Evolutionary conservation across 1,140 invertebrate species (phyloP).

Genomic region (Streblospio benedicti): DNA sequence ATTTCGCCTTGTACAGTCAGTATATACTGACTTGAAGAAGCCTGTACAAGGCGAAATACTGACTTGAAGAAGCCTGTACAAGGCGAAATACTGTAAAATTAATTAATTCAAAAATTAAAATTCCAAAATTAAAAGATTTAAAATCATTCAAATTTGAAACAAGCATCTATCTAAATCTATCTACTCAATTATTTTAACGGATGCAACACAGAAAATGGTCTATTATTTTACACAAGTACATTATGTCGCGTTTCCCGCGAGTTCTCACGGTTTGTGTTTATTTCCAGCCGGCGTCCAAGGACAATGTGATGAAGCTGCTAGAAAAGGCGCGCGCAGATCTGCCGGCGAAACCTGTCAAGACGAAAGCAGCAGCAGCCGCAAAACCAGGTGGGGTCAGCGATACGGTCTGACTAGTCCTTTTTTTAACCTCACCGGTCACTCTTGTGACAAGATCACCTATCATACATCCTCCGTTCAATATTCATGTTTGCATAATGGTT

Average conservation of each 20-base stretch:
- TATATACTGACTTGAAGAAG: not conserved
- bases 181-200: not conserved
- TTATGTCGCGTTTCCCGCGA: not conserved
- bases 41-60: too few species aligned
- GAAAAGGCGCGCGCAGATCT: constrained; percentile 78
- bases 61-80: too few species aligned
- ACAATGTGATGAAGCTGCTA: constrained; percentile 64
- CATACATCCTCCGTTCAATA: too few species aligned
- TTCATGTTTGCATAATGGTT: too few species aligned
- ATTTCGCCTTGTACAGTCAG: not conserved
- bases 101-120: too few species aligned
- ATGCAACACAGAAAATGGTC: not conserved
- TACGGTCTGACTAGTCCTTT: too few species aligned
- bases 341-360: constrained; percentile 58
- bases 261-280: constrained; percentile 5
- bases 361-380: constrained; percentile 5
- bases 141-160: not conserved
- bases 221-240: not conserved
- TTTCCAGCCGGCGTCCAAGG: constrained; percentile 66
- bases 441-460: too few species aligned
- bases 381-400: not conserved
- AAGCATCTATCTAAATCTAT: not conserved
- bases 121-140: not conserved
- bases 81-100: too few species aligned
- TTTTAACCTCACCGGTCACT: too few species aligned